phyloP scores from a whole-genome alignment of 2,113 vertebrate species.

The Girardinichthys multiradiatus region DNA sequence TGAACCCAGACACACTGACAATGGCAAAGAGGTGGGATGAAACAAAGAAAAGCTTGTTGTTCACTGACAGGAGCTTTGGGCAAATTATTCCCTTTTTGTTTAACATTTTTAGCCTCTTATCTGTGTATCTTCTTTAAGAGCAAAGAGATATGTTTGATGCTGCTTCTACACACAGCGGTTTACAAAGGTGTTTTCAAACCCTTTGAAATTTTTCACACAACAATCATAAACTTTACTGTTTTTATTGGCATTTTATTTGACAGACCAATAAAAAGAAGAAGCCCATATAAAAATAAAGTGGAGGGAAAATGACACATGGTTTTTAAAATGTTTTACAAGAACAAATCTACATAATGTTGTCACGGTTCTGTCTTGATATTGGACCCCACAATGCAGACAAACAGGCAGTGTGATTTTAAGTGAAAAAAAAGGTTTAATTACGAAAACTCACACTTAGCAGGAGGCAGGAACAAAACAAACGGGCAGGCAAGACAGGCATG shows the following conservation, averaged over 20 bases:
- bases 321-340: too few relatives aligned
- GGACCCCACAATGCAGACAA: too few relatives aligned
- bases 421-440: too few relatives aligned
- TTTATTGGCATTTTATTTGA: background rate
- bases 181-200: background rate
- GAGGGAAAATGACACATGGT: too few relatives aligned
- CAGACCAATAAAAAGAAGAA: too few relatives aligned
- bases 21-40: constrained; percentile 53
- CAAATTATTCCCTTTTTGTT: constrained; percentile 18
- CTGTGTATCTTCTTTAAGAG: background rate
- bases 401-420: too few relatives aligned
- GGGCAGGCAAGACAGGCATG: too few relatives aligned
- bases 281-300: too few relatives aligned
- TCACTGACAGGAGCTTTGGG: constrained; percentile 17
- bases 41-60: constrained; percentile 37
- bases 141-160: background rate
- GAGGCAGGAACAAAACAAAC: too few relatives aligned
- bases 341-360: too few relatives aligned
- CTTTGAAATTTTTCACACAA: background rate
- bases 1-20: constrained; percentile 32
- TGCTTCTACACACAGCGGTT: background rate
- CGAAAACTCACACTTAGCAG: too few relatives aligned
- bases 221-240: background rate
- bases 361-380: too few relatives aligned
- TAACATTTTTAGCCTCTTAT: background rate